A percentile compares a stretch with the other conserved stretches of the same genome.
Conservation (phyloP, 2,888 invertebrate genomes). For the Nymphalis urticae region DNA sequence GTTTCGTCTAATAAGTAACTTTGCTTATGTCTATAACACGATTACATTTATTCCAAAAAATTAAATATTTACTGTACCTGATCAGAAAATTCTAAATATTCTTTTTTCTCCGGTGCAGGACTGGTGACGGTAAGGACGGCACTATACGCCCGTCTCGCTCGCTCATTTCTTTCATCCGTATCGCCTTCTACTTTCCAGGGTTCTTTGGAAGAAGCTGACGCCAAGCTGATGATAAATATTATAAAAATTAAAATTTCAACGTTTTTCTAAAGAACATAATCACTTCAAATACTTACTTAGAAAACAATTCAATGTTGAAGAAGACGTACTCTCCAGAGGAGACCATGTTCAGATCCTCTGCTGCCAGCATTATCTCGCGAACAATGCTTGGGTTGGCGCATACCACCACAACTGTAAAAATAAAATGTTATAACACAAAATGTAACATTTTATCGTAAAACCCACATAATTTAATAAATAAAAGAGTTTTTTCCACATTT, state of each 20-base stretch:
- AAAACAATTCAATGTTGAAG: conserved; percentile 98
- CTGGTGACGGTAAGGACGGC: conserved; percentile 94
- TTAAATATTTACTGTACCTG: conserved; percentile 71
- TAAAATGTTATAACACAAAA: not conserved
- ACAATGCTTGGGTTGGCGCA: conserved; percentile 95
- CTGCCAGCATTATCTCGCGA: conserved; percentile 95
- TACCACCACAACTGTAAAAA: conserved; percentile 91
- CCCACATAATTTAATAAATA: too few species aligned
- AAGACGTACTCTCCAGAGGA: conserved; percentile 98
- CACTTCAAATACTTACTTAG: conserved; percentile 86
- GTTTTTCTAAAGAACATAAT: too few species aligned
- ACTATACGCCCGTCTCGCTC: conserved; percentile 92
- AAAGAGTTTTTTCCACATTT: too few species aligned
- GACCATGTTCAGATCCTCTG: conserved; percentile 97
- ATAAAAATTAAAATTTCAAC: too few species aligned
- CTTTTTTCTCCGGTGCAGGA: conserved; percentile 88
- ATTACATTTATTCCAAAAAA: not conserved
- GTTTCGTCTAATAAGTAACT: too few species aligned
- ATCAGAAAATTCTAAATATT: conserved; percentile 89
- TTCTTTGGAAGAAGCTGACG: conserved; percentile 82
- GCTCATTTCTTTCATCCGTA: conserved; percentile 88
- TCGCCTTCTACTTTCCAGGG: conserved; percentile 95
- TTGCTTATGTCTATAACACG: too few species aligned
- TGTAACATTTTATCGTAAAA: not conserved
- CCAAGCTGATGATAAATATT: conserved; percentile 68